phyloP scores from a whole-genome alignment of 2,888 invertebrate species.

The Subacronicta megacephala region DNA sequence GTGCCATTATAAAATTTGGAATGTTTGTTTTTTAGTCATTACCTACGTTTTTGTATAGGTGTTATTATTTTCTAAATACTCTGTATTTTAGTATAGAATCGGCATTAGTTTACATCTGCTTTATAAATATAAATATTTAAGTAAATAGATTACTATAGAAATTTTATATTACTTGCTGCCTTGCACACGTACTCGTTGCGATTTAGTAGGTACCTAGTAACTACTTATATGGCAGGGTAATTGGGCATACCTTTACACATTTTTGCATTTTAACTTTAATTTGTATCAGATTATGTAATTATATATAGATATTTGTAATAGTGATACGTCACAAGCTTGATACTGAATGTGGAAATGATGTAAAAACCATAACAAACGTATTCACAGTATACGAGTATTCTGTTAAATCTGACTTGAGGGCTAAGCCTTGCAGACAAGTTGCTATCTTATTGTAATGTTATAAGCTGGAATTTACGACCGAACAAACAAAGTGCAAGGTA shows the following conservation, averaged over 20 bases:
- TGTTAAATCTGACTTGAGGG: too few relatives aligned
- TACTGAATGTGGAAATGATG: too few relatives aligned
- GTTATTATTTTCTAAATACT: constrained; percentile 22
- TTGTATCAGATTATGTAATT: too few relatives aligned
- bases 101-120: constrained; percentile 9
- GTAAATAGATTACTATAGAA: constrained; percentile 17
- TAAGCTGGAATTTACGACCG: too few relatives aligned
- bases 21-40: constrained; percentile 40
- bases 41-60: constrained; percentile 20
- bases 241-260: not conserved
- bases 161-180: constrained; percentile 9
- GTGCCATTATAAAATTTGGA: constrained; percentile 72
- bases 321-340: too few relatives aligned
- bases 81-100: constrained; percentile 28
- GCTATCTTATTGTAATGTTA: too few relatives aligned
- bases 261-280: not conserved
- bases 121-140: constrained; percentile 1
- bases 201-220: constrained; percentile 3
- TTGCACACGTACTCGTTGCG: constrained; percentile 3
- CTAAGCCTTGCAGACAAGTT: too few relatives aligned
- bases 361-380: too few relatives aligned
- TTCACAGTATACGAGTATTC: too few relatives aligned
- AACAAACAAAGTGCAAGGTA: too few relatives aligned
- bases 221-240: not conserved
- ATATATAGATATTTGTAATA: too few relatives aligned